phyloP scores from a whole-genome alignment of 1,140 invertebrate genomes.

The Lineus longissimus region DNA sequence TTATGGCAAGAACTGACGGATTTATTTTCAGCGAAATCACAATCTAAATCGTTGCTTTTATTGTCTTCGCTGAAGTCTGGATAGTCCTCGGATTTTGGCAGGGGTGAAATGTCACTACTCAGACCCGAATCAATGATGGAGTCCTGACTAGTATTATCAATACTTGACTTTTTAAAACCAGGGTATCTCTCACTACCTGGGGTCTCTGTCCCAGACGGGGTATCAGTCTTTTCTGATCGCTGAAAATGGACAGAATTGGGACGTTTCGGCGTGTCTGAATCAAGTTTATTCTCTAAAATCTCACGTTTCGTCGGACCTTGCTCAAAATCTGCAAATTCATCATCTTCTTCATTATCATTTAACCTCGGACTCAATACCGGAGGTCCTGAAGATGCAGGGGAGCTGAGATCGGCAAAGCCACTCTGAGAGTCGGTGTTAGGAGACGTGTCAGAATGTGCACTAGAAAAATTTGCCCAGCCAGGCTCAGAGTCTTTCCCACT shows the following conservation, averaged over 20 bases:
- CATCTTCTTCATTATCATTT: neutral
- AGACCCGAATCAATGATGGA: neutral
- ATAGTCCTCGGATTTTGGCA: constrained; percentile 6
- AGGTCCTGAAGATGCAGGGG: neutral
- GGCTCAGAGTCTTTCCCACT: neutral
- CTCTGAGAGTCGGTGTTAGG: neutral
- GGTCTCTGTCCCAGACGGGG: neutral
- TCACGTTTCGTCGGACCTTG: neutral
- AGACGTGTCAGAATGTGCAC: neutral
- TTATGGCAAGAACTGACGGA: constrained; percentile 3
- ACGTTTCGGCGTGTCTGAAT: neutral
- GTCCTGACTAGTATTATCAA: neutral
- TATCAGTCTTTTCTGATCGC: neutral
- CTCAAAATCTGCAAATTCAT: neutral
- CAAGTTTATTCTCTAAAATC: neutral
- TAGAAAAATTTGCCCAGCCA: neutral
- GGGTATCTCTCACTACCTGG: neutral
- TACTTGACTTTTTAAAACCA: neutral
- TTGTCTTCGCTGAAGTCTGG: constrained; percentile 4
- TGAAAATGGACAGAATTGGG: neutral
- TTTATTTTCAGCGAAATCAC: neutral
- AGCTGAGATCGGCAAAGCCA: constrained; percentile 1
- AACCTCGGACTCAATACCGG: neutral
- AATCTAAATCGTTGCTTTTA: neutral
- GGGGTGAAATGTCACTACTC: constrained; percentile 5